A percentile compares a stretch with the other conserved stretches of the same genome.
Conservation (phyloP, 1,140 invertebrate genomes). For the Daktulosphaira vitifoliae region DNA sequence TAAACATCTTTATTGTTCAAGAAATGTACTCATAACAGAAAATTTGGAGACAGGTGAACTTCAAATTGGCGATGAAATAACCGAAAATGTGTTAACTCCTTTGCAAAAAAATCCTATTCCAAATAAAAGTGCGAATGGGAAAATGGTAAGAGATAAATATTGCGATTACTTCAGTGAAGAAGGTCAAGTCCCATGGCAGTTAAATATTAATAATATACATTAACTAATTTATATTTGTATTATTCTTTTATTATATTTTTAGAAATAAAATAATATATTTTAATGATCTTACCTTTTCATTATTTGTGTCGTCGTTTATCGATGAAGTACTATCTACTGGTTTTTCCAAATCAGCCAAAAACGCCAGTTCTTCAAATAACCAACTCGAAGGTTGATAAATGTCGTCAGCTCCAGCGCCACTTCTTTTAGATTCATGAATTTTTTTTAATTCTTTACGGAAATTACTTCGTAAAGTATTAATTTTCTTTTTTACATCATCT, state of each 20-base stretch:
- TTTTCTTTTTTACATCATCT: no score
- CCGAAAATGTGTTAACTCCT: conserved; percentile 5
- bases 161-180: conserved; percentile 6
- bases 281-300: conserved; percentile 1
- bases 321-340: no score
- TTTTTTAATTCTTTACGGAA: no score
- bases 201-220: conserved; percentile 16
- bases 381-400: no score
- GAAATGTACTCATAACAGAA: no score
- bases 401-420: no score
- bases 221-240: no score
- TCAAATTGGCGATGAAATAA: conserved; percentile 8
- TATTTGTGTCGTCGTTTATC: not conserved
- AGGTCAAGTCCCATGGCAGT: conserved; percentile 21
- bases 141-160: conserved; percentile 18
- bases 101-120: conserved; percentile 1
- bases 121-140: not conserved
- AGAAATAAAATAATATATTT: conserved; percentile 14
- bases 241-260: conserved; percentile 18
- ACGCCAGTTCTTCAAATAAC: no score
- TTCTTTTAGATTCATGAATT: no score
- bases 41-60: conserved; percentile 2
- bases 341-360: no score
- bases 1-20: no score
- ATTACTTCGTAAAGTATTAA: no score